Conservation (phyloP, 2,888 invertebrate species). For the Drosophila tanythrix region DNA sequence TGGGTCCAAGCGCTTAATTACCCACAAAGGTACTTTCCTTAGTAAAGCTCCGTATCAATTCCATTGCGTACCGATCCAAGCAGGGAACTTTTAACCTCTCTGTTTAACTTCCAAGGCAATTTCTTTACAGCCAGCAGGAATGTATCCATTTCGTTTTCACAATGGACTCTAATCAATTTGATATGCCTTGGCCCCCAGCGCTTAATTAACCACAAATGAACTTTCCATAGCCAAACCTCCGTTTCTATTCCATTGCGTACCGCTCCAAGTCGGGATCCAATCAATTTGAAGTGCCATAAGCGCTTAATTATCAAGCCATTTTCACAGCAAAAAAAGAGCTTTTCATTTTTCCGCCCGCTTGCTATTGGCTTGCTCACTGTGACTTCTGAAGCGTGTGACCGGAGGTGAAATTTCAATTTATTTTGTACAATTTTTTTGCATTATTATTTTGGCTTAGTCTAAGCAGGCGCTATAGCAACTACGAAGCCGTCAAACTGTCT, state of each 20-base stretch:
- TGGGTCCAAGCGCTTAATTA: not conserved
- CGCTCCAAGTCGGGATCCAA: conserved; percentile 10
- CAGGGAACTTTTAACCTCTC: not conserved
- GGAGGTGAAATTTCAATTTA: conserved; percentile 72
- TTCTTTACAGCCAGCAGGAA: not conserved
- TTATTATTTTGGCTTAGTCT: conserved; percentile 52
- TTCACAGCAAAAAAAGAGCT: conserved; percentile 22
- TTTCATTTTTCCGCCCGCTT: conserved; percentile 31
- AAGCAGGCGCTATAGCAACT: conserved; percentile 12
- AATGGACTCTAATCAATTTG: conserved; percentile 4
- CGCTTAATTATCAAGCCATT: conserved; percentile 43
- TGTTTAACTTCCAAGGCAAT: not conserved
- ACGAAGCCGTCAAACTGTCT: conserved; percentile 52
- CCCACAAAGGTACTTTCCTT: conserved; percentile 3
- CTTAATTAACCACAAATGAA: not conserved
- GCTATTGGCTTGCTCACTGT: conserved; percentile 37
- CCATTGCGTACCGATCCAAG: not conserved
- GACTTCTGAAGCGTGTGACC: conserved; percentile 75
- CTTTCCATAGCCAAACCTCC: conserved; percentile 1
- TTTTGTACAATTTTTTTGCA: conserved; percentile 34
- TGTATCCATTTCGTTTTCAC: not conserved
- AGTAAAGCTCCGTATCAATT: conserved; percentile 7
- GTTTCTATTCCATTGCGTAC: conserved; percentile 18
- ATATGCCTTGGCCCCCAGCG: not conserved
- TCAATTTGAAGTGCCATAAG: conserved; percentile 43